Conservation (phyloP, 2,888 invertebrate genomes). For the Papilio gigon region DNA sequence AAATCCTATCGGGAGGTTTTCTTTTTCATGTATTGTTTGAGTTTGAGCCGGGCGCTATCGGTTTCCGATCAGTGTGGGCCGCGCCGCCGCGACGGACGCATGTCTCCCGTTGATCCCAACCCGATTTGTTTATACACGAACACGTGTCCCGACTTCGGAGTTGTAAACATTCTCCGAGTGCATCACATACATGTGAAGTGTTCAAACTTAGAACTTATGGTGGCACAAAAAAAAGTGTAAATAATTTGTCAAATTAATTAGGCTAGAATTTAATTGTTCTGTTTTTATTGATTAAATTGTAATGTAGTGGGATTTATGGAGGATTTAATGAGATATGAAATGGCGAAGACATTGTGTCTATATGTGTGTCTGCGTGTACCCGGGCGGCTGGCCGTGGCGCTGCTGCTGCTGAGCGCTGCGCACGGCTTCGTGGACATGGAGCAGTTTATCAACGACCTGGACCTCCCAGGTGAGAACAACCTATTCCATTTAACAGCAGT, state of each 20-base stretch:
- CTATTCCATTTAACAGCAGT: neutral
- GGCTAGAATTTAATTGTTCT: neutral
- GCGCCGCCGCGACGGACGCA: slow-evolving; percentile 64
- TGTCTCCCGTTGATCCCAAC: slow-evolving; percentile 47
- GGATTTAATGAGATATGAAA: slow-evolving; percentile 12
- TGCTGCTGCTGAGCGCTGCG: slow-evolving; percentile 24
- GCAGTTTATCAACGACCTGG: slow-evolving; percentile 36
- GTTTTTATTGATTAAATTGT: neutral
- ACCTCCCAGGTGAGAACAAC: slow-evolving; percentile 34
- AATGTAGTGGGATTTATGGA: slow-evolving; percentile 22
- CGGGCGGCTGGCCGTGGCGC: slow-evolving; percentile 17
- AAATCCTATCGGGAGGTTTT: slow-evolving; percentile 46
- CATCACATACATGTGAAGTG: slow-evolving; percentile 4
- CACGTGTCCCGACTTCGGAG: slow-evolving; percentile 35
- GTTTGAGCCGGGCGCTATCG: slow-evolving; percentile 54
- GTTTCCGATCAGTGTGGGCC: slow-evolving; percentile 69
- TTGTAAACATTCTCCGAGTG: slow-evolving; percentile 32
- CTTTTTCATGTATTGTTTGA: slow-evolving; percentile 47
- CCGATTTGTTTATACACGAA: slow-evolving; percentile 37
- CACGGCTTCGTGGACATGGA: slow-evolving; percentile 31
- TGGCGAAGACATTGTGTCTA: slow-evolving; percentile 16
- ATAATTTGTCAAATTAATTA: neutral
- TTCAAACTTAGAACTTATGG: neutral
- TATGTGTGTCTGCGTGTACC: slow-evolving; percentile 5
- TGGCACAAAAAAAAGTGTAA: neutral